Conservation (phyloP, 1,140 invertebrate species). For the Bombus pyrosoma region DNA sequence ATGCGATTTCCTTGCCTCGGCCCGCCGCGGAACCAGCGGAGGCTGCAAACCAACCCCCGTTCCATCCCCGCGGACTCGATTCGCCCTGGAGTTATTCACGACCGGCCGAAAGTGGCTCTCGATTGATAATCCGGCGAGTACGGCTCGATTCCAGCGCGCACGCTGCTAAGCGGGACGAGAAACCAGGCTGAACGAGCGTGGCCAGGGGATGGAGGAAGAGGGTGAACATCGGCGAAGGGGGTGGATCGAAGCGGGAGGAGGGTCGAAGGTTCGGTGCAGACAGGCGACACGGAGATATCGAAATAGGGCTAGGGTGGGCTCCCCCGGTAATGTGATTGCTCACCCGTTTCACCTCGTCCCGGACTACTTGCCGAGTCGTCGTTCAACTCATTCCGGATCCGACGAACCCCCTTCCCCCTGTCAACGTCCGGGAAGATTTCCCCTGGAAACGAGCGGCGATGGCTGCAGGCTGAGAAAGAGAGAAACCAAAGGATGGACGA, state of each 20-base stretch:
- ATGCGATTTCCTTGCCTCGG: constrained; percentile 27
- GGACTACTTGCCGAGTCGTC: constrained; percentile 60
- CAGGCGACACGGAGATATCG: constrained; percentile 68
- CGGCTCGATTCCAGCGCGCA: constrained; percentile 59
- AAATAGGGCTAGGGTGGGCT: constrained; percentile 73
- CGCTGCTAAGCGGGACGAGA: constrained; percentile 23
- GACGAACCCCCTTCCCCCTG: constrained; percentile 65
- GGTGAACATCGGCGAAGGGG: neutral
- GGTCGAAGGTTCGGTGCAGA: constrained; percentile 61
- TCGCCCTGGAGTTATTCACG: constrained; percentile 53
- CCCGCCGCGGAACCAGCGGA: constrained; percentile 11
- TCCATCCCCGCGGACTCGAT: neutral
- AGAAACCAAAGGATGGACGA: neutral
- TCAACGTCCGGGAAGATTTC: constrained; percentile 65
- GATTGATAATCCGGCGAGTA: constrained; percentile 65
- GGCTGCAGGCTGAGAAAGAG: neutral
- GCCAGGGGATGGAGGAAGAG: neutral
- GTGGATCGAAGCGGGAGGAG: constrained; percentile 55
- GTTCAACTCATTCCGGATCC: constrained; percentile 62
- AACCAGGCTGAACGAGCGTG: neutral
- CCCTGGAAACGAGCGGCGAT: constrained; percentile 65
- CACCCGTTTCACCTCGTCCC: constrained; percentile 74
- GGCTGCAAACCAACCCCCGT: neutral
- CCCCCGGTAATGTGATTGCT: constrained; percentile 75
- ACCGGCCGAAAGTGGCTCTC: constrained; percentile 65